Evolutionary conservation across 2,797 vertebrate genomes (phyloP).

Genomic region (Ceyx erithaca): DNA sequence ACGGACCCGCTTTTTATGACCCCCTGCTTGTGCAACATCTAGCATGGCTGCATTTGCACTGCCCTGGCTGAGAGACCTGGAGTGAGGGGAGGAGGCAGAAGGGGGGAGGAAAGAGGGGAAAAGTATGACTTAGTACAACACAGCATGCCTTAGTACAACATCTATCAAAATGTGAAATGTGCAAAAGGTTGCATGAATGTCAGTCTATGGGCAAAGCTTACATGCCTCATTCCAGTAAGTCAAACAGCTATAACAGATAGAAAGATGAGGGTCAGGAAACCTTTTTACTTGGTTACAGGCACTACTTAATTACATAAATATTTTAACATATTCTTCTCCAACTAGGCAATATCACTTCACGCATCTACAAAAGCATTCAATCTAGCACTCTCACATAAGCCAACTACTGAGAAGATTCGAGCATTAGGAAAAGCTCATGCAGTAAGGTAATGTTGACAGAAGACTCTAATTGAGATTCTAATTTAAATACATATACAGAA

Average conservation of each 20-base stretch:
- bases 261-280: slow-evolving; percentile 59
- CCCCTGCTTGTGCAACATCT: slow-evolving; percentile 93
- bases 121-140: slow-evolving; percentile 49
- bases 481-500: neutral
- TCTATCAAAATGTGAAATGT: slow-evolving; percentile 39
- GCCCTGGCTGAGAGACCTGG: slow-evolving; percentile 97
- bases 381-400: slow-evolving; percentile 40
- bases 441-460: slow-evolving; percentile 47
- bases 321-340: slow-evolving; percentile 24
- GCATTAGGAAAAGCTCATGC: slow-evolving; percentile 75
- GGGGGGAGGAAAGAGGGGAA: neutral
- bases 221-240: slow-evolving; percentile 86
- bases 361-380: slow-evolving; percentile 45
- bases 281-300: slow-evolving; percentile 29
- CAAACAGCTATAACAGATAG: slow-evolving; percentile 69
- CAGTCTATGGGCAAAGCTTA: slow-evolving; percentile 73
- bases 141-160: neutral
- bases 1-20: slow-evolving; percentile 96
- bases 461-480: neutral
- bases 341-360: slow-evolving; percentile 45
- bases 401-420: slow-evolving; percentile 17
- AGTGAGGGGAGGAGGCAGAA: neutral
- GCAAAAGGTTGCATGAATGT: slow-evolving; percentile 76
- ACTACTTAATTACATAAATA: slow-evolving; percentile 14
- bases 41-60: slow-evolving; percentile 92